Base-by-base conservation (phyloP, 2,888 invertebrate species). In the Spodoptera exigua region DNA sequence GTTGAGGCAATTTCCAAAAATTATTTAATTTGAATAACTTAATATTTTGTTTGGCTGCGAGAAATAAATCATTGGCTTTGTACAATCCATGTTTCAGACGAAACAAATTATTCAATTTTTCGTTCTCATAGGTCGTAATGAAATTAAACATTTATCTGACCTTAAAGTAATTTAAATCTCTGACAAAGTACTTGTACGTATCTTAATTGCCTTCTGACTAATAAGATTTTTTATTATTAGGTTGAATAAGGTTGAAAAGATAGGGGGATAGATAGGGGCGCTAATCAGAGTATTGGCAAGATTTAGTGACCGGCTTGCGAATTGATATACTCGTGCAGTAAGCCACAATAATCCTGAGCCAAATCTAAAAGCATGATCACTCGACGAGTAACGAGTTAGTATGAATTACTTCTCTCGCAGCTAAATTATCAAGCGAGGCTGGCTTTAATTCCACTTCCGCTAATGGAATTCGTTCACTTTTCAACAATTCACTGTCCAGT, bases 401-500 rank as follows among this genome's bases (percentile, higher is more conserved):
- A 68, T 71, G 72, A 81, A 83, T 80, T 74, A 81, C 80, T 80
- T 62, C 67, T 77, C 68, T 79, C 75, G 56, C 73, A 77, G 80
- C 76, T 79, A 80, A 84, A 84, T 86, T 86, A 86, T 84, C 79
- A 81, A 82, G 78, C 76, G 78, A 63, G 80, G 72, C 78, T 72
- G 79, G 79, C 82, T 85, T 86, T 87, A 83, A 86, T 82, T 87
- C 84, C 82, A 87, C 88, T 89, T 82, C 75, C 78, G 73, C 77
- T 89, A 88, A 89, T 89, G 86, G 84, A 87, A 88, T 88, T 88
- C 87, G 85, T 88, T 85, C 84, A 81, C 84, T 86, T 86, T 84
- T 88, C 86, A 82, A 85, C 83, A 85, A 85, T 86, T 81, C 84
- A 80, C 78, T 83, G 85, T 86, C 85, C 84, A 84, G 83, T 83